These are phyloP conservation scores for Acomys russatus DNA, from an alignment of 2,797 vertebrate genomes.

Conservation along the genomic window DNA sequence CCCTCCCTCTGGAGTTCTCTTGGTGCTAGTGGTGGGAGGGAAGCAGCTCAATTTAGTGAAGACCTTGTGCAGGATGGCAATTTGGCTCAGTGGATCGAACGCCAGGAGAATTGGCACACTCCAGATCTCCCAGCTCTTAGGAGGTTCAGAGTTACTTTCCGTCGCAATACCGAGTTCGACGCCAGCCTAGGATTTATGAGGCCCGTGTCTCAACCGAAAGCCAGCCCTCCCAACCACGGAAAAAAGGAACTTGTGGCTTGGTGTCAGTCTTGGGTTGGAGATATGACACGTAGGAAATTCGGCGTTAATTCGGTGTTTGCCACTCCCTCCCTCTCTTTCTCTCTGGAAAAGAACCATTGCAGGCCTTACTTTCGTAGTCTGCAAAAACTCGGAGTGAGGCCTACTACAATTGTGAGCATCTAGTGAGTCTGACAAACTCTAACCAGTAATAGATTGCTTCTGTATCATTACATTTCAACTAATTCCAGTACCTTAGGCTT, in stretches of 20 bases:
- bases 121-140: neutral
- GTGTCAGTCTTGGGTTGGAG: neutral
- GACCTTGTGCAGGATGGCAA: neutral
- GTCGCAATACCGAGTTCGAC: neutral
- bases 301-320: neutral
- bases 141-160: neutral
- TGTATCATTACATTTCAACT: conserved; percentile 7
- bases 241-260: neutral
- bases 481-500: neutral
- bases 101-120: neutral
- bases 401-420: neutral
- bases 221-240: neutral
- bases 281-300: conserved; percentile 36
- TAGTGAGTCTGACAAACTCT: neutral
- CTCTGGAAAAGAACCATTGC: neutral
- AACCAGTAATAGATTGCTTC: conserved; percentile 13
- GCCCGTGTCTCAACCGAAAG: neutral
- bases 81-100: neutral
- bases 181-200: neutral
- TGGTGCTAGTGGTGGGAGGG: neutral
- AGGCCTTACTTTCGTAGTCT: neutral
- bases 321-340: too few species aligned
- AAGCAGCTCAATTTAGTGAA: neutral
- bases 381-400: neutral
- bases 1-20: neutral